These are phyloP conservation scores for Ophonus ardosiacus DNA, from an alignment of 2,888 invertebrate species.

Conservation along the genomic window DNA sequence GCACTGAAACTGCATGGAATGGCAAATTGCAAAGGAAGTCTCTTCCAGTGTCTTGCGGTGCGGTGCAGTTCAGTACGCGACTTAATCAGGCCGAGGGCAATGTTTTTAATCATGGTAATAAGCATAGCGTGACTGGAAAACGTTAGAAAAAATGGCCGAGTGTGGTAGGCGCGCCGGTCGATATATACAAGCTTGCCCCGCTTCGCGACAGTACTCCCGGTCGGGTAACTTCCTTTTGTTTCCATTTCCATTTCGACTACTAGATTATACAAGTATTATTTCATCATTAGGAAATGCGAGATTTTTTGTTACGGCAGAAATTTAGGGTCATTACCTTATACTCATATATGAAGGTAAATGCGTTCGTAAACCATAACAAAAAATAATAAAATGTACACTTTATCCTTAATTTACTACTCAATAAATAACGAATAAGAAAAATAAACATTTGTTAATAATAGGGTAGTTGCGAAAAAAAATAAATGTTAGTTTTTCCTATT, in stretches of 20 bases:
- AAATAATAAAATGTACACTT: too few relatives aligned
- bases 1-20: not conserved
- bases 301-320: not conserved
- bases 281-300: not conserved
- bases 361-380: too few relatives aligned
- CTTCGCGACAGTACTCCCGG: not conserved
- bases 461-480: too few relatives aligned
- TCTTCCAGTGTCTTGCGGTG: not conserved
- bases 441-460: too few relatives aligned
- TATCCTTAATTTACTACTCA: too few relatives aligned
- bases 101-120: conserved; percentile 64
- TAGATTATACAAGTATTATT: not conserved
- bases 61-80: conserved; percentile 6
- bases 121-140: conserved; percentile 60
- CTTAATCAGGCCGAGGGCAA: conserved; percentile 49
- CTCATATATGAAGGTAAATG: too few relatives aligned
- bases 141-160: conserved; percentile 54
- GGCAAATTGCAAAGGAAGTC: not conserved
- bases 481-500: too few relatives aligned
- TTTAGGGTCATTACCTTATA: too few relatives aligned
- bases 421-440: too few relatives aligned
- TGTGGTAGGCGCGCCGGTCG: conserved; percentile 50
- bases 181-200: conserved; percentile 52
- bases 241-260: conserved; percentile 3
- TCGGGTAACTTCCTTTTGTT: not conserved